Conservation (phyloP, 2,797 vertebrate genomes). For the Cygnus olor region DNA sequence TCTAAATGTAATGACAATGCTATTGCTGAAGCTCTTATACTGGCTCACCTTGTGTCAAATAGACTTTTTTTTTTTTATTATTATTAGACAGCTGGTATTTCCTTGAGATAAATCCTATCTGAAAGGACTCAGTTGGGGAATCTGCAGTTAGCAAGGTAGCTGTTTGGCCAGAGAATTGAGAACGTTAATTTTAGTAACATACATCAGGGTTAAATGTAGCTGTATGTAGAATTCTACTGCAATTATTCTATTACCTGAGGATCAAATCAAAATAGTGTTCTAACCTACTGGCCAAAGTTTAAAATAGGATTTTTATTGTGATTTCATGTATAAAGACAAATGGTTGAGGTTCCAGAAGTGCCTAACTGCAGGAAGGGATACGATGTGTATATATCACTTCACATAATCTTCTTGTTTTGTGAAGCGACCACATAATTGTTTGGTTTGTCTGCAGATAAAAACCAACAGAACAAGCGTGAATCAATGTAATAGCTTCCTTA, state of each 20-base stretch:
- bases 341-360: background rate
- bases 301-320: background rate
- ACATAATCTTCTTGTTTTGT: background rate
- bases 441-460: background rate
- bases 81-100: background rate
- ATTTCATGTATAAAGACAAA: background rate
- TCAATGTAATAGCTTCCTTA: background rate
- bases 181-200: background rate
- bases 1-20: background rate
- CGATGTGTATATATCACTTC: background rate
- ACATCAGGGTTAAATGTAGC: background rate
- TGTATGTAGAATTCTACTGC: background rate
- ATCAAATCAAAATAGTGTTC: background rate
- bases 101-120: background rate
- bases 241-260: background rate
- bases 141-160: background rate
- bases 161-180: background rate
- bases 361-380: background rate
- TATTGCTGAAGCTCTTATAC: background rate
- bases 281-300: background rate
- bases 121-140: background rate
- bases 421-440: background rate
- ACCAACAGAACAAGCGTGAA: background rate
- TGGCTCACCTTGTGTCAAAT: background rate
- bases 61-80: background rate